A percentile compares a stretch with the other conserved stretches of the same genome.
These are phyloP conservation scores for Echinometra lucunter DNA, from an alignment of 53 echinoderm and acorn worm species.

Conservation along the genomic window DNA sequence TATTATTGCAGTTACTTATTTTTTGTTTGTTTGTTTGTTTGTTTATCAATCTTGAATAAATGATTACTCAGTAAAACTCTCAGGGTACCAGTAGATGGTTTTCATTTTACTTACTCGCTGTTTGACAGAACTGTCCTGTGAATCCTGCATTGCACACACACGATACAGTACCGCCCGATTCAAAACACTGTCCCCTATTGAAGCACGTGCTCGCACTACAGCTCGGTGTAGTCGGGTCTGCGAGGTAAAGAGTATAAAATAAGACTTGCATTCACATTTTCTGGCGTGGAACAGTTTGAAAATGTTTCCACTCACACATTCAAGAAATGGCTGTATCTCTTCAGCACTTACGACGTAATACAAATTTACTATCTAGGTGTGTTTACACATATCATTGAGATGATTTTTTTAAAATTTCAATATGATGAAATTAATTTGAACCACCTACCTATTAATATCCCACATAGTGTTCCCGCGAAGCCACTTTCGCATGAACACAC, in stretches of 20 bases:
- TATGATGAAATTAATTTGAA: neutral
- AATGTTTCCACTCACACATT: too few relatives aligned
- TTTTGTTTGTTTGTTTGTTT: too few relatives aligned
- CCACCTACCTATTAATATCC: slow-evolving; percentile 4
- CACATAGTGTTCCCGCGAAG: slow-evolving; percentile 39
- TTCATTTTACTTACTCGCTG: neutral
- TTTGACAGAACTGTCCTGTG: slow-evolving; percentile 11
- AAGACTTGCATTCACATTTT: neutral
- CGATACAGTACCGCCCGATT: neutral
- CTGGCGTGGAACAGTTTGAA: too few relatives aligned
- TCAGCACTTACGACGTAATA: too few relatives aligned
- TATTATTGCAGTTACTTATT: neutral
- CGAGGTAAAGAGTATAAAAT: neutral
- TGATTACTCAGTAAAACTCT: neutral
- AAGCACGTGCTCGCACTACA: neutral
- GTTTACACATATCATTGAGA: neutral
- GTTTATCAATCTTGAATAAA: neutral
- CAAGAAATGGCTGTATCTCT: too few relatives aligned
- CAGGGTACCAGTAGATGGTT: neutral
- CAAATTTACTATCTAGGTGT: neutral
- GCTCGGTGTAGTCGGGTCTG: neutral
- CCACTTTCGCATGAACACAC: slow-evolving; percentile 18
- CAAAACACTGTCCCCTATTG: neutral
- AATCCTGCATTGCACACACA: neutral
- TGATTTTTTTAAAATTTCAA: neutral